Evolutionary conservation across 1,140 invertebrate species (phyloP).

Genomic region (Papilio xuthus): DNA sequence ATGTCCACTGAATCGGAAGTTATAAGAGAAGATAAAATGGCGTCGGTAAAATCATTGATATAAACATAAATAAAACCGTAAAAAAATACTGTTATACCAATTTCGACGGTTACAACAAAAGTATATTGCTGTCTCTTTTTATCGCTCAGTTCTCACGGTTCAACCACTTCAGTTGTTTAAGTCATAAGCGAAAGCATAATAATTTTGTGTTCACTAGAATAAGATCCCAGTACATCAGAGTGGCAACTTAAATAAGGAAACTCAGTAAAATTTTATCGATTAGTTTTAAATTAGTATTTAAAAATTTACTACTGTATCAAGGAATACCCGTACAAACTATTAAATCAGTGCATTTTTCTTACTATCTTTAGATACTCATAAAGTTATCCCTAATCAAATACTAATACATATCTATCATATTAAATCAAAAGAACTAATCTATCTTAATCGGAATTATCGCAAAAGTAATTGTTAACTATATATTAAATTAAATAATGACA

Average conservation of each 20-base stretch:
- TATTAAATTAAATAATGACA: too few species aligned
- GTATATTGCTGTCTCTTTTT: slow-evolving; percentile 53
- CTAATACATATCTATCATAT: too few species aligned
- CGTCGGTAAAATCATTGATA: slow-evolving; percentile 41
- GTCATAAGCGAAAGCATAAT: slow-evolving; percentile 20
- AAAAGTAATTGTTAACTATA: too few species aligned
- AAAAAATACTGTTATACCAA: slow-evolving; percentile 49
- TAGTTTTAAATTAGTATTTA: not conserved
- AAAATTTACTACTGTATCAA: too few species aligned
- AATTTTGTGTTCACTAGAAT: not conserved
- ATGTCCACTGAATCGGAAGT: not conserved
- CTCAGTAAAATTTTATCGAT: not conserved
- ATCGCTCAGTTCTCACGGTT: slow-evolving; percentile 53
- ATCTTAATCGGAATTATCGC: too few species aligned
- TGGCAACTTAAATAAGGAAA: not conserved
- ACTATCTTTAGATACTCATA: too few species aligned
- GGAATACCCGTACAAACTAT: not conserved
- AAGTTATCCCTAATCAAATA: too few species aligned
- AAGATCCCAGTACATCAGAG: not conserved
- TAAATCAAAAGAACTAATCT: too few species aligned
- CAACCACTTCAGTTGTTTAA: slow-evolving; percentile 49
- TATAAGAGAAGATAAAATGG: slow-evolving; percentile 2
- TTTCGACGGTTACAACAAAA: slow-evolving; percentile 44
- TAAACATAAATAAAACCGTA: slow-evolving; percentile 41
- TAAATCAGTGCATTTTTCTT: too few species aligned